Conservation (phyloP, 2,113 vertebrate genomes). For the Rhinogobius similis region DNA sequence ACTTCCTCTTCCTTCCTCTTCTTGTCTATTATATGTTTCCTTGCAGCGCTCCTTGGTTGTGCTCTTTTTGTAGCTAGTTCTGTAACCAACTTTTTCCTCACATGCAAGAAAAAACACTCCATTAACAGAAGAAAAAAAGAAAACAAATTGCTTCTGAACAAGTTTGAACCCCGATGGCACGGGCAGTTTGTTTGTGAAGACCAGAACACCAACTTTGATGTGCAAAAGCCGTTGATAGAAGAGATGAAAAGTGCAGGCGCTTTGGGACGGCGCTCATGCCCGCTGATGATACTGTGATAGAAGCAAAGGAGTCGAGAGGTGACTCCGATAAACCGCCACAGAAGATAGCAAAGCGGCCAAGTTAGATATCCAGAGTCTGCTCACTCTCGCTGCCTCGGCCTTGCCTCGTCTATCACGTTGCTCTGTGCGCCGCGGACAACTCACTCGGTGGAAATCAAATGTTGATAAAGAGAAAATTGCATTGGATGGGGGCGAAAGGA, state of each 20-base stretch:
- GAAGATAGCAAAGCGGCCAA: conserved; percentile 28
- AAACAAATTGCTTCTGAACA: background rate
- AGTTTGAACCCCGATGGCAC: background rate
- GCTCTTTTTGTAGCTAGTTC: background rate
- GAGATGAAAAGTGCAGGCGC: conserved; percentile 8
- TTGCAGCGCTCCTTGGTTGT: background rate
- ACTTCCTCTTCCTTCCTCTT: background rate
- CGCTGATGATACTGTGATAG: conserved; percentile 15
- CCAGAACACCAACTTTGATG: conserved; percentile 21
- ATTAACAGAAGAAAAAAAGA: background rate
- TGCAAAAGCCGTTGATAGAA: conserved; percentile 12
- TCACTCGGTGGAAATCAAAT: conserved; percentile 70
- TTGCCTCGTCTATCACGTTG: conserved; percentile 18
- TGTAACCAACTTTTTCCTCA: background rate
- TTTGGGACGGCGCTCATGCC: conserved; percentile 10
- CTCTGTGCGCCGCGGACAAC: conserved; percentile 42
- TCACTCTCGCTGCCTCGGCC: background rate
- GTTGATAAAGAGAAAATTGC: conserved; percentile 74
- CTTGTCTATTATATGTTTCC: background rate
- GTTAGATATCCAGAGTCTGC: conserved; percentile 49
- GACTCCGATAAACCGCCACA: conserved; percentile 39
- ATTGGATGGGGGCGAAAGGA: conserved; percentile 48
- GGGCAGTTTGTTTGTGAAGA: background rate
- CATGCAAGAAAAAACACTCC: background rate
- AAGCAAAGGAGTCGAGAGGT: conserved; percentile 14